Evolutionary conservation across 2,888 invertebrate genomes (phyloP), one percentile per base, ranked within the genome.

Genomic region (Thymelicus sylvestris): DNA sequence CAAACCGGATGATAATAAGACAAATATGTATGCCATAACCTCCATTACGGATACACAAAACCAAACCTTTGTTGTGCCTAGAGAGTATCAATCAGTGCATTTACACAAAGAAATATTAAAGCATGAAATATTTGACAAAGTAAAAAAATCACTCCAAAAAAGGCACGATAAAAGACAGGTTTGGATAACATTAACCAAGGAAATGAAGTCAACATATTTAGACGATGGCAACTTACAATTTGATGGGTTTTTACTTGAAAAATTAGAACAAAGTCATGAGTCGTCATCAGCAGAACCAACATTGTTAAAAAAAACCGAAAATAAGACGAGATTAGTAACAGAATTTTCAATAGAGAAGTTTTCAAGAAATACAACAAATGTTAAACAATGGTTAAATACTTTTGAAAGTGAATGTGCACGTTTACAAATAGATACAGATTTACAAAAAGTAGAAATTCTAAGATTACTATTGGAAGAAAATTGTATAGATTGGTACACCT

Each of bases 381-480:
- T n/a, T 57, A 7, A 38, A 2, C 60, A 70, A 41, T 73, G 70
- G 73, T 57, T 74, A 15, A 61, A 63, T 24, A 24, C 57, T 24
- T 73, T 72, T 66, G 61, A 74, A 67, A 63, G 52, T 39, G 67
- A 72, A 60, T 74, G 73, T 73, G 39, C n/a, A n/a, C 72, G 72
- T 47, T 47, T 72, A n/a, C 68, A 70, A 47, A 72, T 66, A 15
- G 60, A 59, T 19, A 57, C 64, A 59, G 66, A 72, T 55, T 48
- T n/a, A 39, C 31, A 72, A 19, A 61, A 62, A 47, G 57, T 69
- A 41, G n/a, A 67, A 67, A 63, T 57, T 7, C 57, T 69, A 52
- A 71, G 67, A 72, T 59, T 71, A 63, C 64, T 75, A 65, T 48
- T 71, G 55, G 67, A 71, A 41, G 52, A 71, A n/a, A 48, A 57